phyloP scores from a whole-genome alignment of 2,888 invertebrate genomes.

The Melanostoma mellinum region DNA sequence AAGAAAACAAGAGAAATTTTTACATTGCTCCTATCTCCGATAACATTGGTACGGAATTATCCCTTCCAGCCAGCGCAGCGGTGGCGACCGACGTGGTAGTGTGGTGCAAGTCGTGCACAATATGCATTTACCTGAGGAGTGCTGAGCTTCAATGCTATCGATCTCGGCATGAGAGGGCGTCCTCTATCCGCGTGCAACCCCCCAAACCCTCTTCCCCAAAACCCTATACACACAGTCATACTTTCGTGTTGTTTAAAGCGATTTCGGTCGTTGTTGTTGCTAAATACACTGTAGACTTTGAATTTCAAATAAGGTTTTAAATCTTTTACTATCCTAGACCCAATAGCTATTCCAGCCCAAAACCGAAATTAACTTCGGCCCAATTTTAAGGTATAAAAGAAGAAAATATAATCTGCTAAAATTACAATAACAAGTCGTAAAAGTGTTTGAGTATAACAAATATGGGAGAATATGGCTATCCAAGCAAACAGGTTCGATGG shows the following conservation, averaged over 20 bases:
- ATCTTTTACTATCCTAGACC: too few species aligned
- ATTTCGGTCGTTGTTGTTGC: conserved; percentile 39
- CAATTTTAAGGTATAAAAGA: too few species aligned
- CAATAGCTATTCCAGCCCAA: too few species aligned
- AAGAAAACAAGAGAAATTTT: conserved; percentile 58
- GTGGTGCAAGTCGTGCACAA: conserved; percentile 45
- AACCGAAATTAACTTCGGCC: too few species aligned
- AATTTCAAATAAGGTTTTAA: too few species aligned
- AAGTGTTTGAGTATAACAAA: background rate
- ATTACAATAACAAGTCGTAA: too few species aligned
- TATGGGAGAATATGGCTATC: conserved; percentile 21
- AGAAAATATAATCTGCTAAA: too few species aligned
- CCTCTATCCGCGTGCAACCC: conserved; percentile 25
- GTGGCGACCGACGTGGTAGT: background rate
- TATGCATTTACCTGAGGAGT: conserved; percentile 50
- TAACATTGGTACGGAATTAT: conserved; percentile 52
- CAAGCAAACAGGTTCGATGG: conserved; percentile 41
- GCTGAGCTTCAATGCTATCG: conserved; percentile 50
- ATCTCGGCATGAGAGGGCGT: conserved; percentile 48
- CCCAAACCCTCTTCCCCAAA: background rate
- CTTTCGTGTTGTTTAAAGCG: conserved; percentile 60
- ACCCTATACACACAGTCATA: conserved; percentile 30
- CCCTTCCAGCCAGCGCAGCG: conserved; percentile 52
- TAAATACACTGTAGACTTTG: background rate
- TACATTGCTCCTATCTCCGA: conserved; percentile 59